A percentile compares a stretch with the other conserved stretches of the same genome.
These are phyloP conservation scores for Brachionus sp. DNA, from an alignment of 1,140 invertebrate species.

Conservation along the genomic window DNA sequence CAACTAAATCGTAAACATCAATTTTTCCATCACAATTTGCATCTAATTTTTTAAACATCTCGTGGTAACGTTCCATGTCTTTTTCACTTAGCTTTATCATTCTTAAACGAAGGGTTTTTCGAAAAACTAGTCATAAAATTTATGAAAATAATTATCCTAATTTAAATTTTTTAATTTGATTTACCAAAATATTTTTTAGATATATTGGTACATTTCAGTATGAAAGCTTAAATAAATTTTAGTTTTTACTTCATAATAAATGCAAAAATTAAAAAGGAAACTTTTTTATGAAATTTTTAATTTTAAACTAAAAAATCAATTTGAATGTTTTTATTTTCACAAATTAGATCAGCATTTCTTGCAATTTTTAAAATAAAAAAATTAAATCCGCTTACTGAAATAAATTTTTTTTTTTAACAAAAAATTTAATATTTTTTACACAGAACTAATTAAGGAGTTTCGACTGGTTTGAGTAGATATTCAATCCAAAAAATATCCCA, in stretches of 20 bases:
- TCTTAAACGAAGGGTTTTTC: background rate
- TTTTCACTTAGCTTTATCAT: slow-evolving; percentile 35
- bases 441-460: too few relatives aligned
- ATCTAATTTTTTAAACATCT: slow-evolving; percentile 36
- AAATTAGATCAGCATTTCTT: too few relatives aligned
- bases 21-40: slow-evolving; percentile 33
- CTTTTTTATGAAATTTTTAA: background rate
- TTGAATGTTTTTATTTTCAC: too few relatives aligned
- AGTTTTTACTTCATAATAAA: background rate
- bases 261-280: background rate
- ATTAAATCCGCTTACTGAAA: too few relatives aligned
- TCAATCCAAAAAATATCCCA: too few relatives aligned
- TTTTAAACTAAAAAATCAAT: too few relatives aligned
- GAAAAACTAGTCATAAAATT: background rate
- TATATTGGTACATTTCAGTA: background rate
- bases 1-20: slow-evolving; percentile 13
- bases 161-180: background rate
- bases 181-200: background rate
- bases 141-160: background rate
- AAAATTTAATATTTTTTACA: too few relatives aligned
- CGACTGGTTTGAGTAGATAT: too few relatives aligned
- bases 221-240: background rate
- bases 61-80: slow-evolving; percentile 20
- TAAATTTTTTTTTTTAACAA: too few relatives aligned
- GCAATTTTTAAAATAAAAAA: too few relatives aligned